phyloP scores from a whole-genome alignment of 2,888 invertebrate genomes.

The Artemia sinica region DNA sequence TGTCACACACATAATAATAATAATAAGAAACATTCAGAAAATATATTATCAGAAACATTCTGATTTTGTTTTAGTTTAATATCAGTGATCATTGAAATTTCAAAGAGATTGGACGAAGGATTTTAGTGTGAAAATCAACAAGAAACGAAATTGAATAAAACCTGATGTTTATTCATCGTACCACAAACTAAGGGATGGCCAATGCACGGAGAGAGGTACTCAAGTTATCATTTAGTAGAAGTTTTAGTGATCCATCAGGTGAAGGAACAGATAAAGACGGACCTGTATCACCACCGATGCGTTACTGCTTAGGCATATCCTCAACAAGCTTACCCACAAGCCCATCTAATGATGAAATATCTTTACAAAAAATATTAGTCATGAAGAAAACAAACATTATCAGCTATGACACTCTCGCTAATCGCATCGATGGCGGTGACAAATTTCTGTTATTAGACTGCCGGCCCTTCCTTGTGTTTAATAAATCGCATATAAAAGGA shows the following conservation, averaged over 20 bases:
- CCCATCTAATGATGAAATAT: conserved; percentile 39
- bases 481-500: conserved; percentile 47
- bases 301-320: conserved; percentile 19
- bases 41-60: too few relatives aligned
- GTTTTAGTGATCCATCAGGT: conserved; percentile 25
- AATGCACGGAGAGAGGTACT: conserved; percentile 22
- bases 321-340: conserved; percentile 28
- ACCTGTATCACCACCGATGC: conserved; percentile 20
- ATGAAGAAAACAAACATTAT: conserved; percentile 38
- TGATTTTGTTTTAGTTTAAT: too few relatives aligned
- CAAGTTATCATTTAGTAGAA: conserved; percentile 24
- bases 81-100: too few relatives aligned
- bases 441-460: conserved; percentile 43
- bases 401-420: conserved; percentile 37
- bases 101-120: too few relatives aligned
- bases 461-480: conserved; percentile 50
- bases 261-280: background rate
- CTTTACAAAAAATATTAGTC: conserved; percentile 37
- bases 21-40: too few relatives aligned
- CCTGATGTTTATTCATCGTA: too few relatives aligned
- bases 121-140: too few relatives aligned
- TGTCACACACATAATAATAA: too few relatives aligned
- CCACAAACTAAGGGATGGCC: background rate
- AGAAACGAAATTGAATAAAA: too few relatives aligned
- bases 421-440: conserved; percentile 28